Conservation (phyloP, 2,113 vertebrate species). For the Xyrauchen texanus region DNA sequence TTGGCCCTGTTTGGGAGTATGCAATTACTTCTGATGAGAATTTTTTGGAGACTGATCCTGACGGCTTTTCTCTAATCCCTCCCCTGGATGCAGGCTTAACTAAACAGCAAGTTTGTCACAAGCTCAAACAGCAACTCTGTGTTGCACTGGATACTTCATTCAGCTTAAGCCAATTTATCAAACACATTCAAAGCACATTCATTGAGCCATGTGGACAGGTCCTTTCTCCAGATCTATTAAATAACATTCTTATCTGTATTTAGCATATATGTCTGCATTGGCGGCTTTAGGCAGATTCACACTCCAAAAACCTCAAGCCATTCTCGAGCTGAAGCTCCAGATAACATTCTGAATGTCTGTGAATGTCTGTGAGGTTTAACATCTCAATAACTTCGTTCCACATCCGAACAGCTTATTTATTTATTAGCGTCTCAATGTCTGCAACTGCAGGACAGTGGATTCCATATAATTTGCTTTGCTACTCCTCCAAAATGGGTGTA, state of each 20-base stretch:
- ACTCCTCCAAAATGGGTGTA: conserved; percentile 40
- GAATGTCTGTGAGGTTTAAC: conserved; percentile 76
- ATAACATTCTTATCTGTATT: conserved; percentile 82
- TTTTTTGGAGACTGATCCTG: conserved; percentile 74
- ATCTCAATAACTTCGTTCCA: conserved; percentile 72
- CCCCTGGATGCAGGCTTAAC: conserved; percentile 75
- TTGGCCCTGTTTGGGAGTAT: conserved; percentile 59
- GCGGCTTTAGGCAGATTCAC: conserved; percentile 79
- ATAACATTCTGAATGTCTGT: conserved; percentile 79
- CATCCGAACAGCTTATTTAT: conserved; percentile 65
- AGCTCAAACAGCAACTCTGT: conserved; percentile 76
- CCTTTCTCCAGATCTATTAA: conserved; percentile 80
- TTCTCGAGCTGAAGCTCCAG: conserved; percentile 75
- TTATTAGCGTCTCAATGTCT: conserved; percentile 62
- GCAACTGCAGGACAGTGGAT: conserved; percentile 54
- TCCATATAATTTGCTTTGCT: conserved; percentile 50
- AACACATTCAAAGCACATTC: conserved; percentile 79
- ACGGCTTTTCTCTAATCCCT: conserved; percentile 78
- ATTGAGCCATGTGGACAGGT: conserved; percentile 74
- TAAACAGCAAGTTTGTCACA: conserved; percentile 77
- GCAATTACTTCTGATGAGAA: conserved; percentile 75
- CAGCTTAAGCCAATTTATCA: conserved; percentile 83
- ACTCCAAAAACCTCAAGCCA: conserved; percentile 77
- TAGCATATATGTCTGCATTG: conserved; percentile 79
- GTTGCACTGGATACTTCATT: conserved; percentile 75